These are phyloP conservation scores for Neostethus bicornis DNA, from an alignment of 2,797 vertebrate species.

Conservation along the genomic window DNA sequence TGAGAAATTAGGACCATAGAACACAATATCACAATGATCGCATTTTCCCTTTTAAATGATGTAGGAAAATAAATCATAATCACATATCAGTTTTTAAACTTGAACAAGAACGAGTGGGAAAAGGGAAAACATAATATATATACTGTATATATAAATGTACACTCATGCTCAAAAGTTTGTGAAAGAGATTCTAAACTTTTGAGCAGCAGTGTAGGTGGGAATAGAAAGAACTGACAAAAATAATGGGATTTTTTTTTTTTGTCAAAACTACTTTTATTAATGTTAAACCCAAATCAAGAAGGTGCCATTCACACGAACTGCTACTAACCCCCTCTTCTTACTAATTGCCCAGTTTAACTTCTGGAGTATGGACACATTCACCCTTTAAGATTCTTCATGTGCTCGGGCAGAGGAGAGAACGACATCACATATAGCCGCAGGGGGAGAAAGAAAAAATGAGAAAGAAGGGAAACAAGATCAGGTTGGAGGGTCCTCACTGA, in stretches of 20 bases:
- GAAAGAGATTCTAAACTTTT: too few species aligned
- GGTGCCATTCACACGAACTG: slow-evolving; percentile 12
- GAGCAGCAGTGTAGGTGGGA: not conserved
- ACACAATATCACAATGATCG: too few species aligned
- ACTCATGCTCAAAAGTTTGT: too few species aligned
- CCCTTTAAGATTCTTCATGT: slow-evolving; percentile 10
- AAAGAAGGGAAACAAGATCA: not conserved
- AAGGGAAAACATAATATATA: too few species aligned
- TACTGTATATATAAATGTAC: too few species aligned
- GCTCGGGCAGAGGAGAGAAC: slow-evolving; percentile 12
- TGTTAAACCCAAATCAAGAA: slow-evolving; percentile 20
- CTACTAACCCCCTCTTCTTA: slow-evolving; percentile 14
- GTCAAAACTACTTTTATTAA: slow-evolving; percentile 12
- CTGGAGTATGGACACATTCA: slow-evolving; percentile 9
- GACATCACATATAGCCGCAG: slow-evolving; percentile 6
- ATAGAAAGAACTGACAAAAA: slow-evolving; percentile 20
- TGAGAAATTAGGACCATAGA: too few species aligned
- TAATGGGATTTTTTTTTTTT: slow-evolving; percentile 11
- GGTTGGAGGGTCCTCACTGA: slow-evolving; percentile 8
- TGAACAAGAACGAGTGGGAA: too few species aligned
- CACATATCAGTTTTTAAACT: too few species aligned
- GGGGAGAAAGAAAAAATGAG: not conserved
- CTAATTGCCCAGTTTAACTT: slow-evolving; percentile 10
- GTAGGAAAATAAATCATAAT: too few species aligned
- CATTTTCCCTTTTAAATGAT: too few species aligned